Conservation (phyloP, 2,113 vertebrate species). For the Nymphicus hollandicus region DNA sequence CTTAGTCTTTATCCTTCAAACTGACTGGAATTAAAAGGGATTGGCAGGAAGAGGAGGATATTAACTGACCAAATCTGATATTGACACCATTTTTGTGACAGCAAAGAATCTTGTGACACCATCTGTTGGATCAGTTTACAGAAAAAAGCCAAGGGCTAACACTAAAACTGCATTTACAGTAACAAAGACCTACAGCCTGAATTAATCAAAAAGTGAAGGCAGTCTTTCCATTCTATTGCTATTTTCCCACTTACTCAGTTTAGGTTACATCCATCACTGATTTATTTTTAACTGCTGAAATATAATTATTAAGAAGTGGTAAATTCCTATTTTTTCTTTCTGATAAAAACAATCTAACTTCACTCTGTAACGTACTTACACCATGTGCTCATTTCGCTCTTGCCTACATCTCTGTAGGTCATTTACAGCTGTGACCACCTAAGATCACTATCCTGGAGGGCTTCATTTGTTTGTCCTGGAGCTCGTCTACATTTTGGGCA, state of each 20-base stretch:
- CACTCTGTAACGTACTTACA: neutral
- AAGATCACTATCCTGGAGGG: neutral
- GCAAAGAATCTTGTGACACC: constrained; percentile 29
- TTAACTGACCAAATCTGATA: constrained; percentile 42
- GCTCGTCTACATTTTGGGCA: neutral
- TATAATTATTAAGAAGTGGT: neutral
- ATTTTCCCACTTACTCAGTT: neutral
- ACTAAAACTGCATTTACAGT: constrained; percentile 39
- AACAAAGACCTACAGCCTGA: constrained; percentile 4
- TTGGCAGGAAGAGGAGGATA: constrained; percentile 11
- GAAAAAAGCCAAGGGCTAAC: constrained; percentile 34
- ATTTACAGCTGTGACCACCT: neutral
- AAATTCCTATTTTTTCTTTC: neutral
- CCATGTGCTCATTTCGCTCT: neutral
- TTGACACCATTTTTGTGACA: constrained; percentile 48
- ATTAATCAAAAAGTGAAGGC: constrained; percentile 9
- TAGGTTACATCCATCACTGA: neutral
- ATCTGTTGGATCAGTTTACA: constrained; percentile 25
- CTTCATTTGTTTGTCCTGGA: neutral
- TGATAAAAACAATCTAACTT: neutral
- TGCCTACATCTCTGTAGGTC: neutral
- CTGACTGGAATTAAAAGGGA: constrained; percentile 30
- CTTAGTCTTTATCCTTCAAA: neutral
- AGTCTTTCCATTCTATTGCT: neutral
- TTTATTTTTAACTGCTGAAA: neutral